phyloP scores from a whole-genome alignment of 2,888 invertebrate genomes.

The Limnephilus marmoratus region DNA sequence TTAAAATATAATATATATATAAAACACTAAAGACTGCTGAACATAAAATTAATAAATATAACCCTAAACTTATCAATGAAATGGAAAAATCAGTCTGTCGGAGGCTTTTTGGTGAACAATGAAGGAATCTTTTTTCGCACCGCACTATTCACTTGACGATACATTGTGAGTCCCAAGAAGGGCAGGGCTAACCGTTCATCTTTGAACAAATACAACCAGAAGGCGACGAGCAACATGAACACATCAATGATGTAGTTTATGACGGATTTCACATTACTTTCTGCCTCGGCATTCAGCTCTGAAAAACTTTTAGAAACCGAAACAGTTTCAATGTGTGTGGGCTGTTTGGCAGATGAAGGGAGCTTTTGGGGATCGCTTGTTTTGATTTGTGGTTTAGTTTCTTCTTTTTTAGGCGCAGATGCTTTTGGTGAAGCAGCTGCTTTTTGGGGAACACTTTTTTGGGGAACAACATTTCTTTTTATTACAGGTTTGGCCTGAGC shows the following conservation, averaged over 20 bases:
- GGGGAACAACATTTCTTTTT: slow-evolving; percentile 54
- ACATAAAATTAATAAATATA: background rate
- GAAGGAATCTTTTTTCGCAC: slow-evolving; percentile 78
- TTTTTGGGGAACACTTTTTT: slow-evolving; percentile 33
- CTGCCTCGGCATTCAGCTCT: slow-evolving; percentile 79
- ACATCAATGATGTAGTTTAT: slow-evolving; percentile 86
- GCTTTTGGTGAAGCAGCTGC: slow-evolving; percentile 59
- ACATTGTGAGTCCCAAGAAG: slow-evolving; percentile 85
- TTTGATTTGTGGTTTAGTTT: slow-evolving; percentile 64
- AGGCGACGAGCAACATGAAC: slow-evolving; percentile 85
- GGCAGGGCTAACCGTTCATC: slow-evolving; percentile 89
- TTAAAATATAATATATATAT: background rate
- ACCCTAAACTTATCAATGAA: slow-evolving; percentile 37
- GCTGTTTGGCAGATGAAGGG: background rate
- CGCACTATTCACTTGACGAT: slow-evolving; percentile 85
- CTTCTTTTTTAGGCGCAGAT: slow-evolving; percentile 52
- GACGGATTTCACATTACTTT: slow-evolving; percentile 82
- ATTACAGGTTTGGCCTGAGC: slow-evolving; percentile 69
- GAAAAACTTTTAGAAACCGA: slow-evolving; percentile 62
- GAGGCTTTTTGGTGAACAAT: slow-evolving; percentile 72
- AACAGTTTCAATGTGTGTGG: slow-evolving; percentile 48
- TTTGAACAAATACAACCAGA: slow-evolving; percentile 89
- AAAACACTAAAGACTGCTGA: background rate
- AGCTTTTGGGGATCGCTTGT: slow-evolving; percentile 58
- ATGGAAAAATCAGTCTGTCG: slow-evolving; percentile 54